phyloP scores from a whole-genome alignment of 2,888 invertebrate genomes.

The Physocephala rufipes region DNA sequence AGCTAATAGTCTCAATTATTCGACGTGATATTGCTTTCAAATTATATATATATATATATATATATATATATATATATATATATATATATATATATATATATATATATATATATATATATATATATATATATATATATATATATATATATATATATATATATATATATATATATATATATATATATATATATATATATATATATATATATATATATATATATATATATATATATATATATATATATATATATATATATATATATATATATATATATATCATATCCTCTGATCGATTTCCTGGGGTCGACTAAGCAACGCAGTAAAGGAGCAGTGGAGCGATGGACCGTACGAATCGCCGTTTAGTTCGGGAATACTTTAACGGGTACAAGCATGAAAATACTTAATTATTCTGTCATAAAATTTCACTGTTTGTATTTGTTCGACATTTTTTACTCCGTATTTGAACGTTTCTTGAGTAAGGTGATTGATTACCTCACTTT shows the following conservation, averaged over 20 bases:
- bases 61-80: background rate
- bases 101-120: constrained; percentile 1
- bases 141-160: constrained; percentile 1
- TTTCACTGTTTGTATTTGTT: too few relatives aligned
- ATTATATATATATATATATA: constrained; percentile 1
- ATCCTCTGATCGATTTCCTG: background rate
- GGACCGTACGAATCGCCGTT: too few relatives aligned
- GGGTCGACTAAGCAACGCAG: background rate
- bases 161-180: constrained; percentile 1
- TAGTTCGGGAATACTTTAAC: too few relatives aligned
- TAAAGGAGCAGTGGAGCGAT: background rate
- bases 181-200: constrained; percentile 1
- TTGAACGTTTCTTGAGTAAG: too few relatives aligned
- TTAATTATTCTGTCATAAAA: too few relatives aligned
- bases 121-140: constrained; percentile 1
- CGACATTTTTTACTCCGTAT: too few relatives aligned
- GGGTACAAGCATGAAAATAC: too few relatives aligned
- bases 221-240: constrained; percentile 1
- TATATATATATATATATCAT: background rate
- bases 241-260: constrained; percentile 1
- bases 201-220: constrained; percentile 1
- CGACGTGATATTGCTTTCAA: background rate
- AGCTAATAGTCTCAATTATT: too few relatives aligned
- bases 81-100: constrained; percentile 1
- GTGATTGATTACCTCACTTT: too few relatives aligned